Conservation (phyloP, 2,797 vertebrate species). For the Diplodus puntazzo region DNA sequence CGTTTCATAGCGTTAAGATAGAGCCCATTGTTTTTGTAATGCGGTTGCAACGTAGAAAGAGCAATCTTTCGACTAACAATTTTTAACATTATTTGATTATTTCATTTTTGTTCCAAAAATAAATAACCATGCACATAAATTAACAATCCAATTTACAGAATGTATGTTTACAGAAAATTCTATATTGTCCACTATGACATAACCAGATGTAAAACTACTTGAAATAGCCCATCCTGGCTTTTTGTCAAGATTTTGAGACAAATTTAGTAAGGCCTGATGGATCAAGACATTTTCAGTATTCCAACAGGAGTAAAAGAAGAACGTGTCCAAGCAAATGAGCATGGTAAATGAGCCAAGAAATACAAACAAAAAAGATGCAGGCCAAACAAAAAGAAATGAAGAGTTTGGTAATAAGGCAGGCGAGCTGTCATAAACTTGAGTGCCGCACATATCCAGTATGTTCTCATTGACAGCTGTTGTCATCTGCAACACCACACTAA, state of each 20-base stretch:
- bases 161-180: neutral
- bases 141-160: neutral
- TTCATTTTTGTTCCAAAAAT: neutral
- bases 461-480: slow-evolving; percentile 35
- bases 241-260: neutral
- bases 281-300: neutral
- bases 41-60: too few species aligned
- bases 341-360: slow-evolving; percentile 9
- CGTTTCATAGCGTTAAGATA: too few species aligned
- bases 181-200: too few species aligned
- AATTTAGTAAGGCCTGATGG: neutral
- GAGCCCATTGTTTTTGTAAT: too few species aligned
- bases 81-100: too few species aligned
- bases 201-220: neutral
- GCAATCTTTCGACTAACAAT: too few species aligned
- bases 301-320: neutral
- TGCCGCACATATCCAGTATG: slow-evolving; percentile 6
- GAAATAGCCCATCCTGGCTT: neutral
- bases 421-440: slow-evolving; percentile 30
- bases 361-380: neutral
- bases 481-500: slow-evolving; percentile 21
- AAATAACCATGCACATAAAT: neutral
- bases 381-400: slow-evolving; percentile 11
- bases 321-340: neutral
- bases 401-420: slow-evolving; percentile 19